A percentile compares a stretch with the other conserved stretches of the same genome.
phyloP scores from a whole-genome alignment of 2,113 vertebrate species.

The Chamaea fasciata region DNA sequence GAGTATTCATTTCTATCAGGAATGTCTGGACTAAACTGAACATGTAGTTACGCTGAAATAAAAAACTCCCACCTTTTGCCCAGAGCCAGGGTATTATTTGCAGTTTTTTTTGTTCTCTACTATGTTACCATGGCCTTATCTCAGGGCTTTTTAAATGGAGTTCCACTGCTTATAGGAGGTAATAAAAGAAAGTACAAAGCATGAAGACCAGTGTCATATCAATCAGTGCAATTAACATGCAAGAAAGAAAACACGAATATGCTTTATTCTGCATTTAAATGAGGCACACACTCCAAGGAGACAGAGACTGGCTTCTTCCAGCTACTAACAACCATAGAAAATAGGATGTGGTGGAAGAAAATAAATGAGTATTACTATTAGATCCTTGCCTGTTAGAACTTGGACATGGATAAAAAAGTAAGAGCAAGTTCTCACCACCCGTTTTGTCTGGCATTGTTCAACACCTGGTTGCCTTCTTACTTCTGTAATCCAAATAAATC shows the following conservation, averaged over 20 bases:
- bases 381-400: background rate
- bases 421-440: background rate
- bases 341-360: background rate
- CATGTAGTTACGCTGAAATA: background rate
- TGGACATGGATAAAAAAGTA: background rate
- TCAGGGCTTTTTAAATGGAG: background rate
- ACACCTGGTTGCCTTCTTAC: background rate
- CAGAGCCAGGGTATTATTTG: background rate
- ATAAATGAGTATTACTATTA: fast-evolving
- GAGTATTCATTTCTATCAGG: background rate
- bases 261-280: background rate
- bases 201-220: background rate
- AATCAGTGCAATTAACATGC: background rate
- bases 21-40: background rate
- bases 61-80: background rate
- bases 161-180: background rate
- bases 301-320: background rate
- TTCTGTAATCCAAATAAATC: background rate
- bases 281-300: background rate
- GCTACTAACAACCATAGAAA: background rate
- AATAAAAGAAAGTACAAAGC: background rate
- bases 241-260: background rate
- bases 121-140: background rate
- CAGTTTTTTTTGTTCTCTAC: background rate
- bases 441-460: background rate